Percentiles rank a stretch among this genome's conserved stretches.
These are phyloP conservation scores for Actinia equina DNA, from an alignment of 64 coral and sea anemone genomes.

Conservation along the genomic window DNA sequence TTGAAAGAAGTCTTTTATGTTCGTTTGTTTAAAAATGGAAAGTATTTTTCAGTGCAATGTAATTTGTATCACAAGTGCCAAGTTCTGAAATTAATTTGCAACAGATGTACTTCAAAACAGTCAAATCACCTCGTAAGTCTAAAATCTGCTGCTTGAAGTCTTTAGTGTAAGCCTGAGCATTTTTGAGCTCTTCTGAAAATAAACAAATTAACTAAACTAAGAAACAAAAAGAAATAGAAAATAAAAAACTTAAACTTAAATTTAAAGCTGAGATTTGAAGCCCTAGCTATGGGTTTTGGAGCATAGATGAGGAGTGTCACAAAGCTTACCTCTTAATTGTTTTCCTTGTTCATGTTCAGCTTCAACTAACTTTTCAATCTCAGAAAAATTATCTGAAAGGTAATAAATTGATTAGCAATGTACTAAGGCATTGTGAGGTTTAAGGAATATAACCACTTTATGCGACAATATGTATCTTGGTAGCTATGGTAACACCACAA, in stretches of 20 bases:
- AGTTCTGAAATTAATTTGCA: too few relatives aligned
- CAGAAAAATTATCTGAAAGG: conserved; percentile 60
- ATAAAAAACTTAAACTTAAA: not conserved
- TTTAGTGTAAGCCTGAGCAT: conserved; percentile 82
- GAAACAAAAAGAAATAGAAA: conserved; percentile 9
- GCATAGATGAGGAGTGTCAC: not conserved
- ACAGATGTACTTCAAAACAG: too few relatives aligned
- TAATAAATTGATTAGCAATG: not conserved
- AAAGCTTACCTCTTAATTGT: conserved; percentile 48
- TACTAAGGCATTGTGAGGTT: too few relatives aligned
- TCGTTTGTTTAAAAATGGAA: too few relatives aligned
- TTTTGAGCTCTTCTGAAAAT: conserved; percentile 90
- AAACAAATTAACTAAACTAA: conserved; percentile 42
- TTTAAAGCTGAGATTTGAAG: not conserved
- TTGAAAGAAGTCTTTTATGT: too few relatives aligned
- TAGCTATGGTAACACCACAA: too few relatives aligned
- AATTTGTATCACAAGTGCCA: too few relatives aligned
- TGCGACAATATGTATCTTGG: too few relatives aligned
- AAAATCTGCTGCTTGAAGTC: conserved; percentile 95
- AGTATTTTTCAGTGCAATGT: too few relatives aligned
- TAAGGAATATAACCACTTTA: not conserved
- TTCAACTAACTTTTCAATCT: conserved; percentile 68
- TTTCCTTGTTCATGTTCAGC: conserved; percentile 39
- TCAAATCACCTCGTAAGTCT: conserved; percentile 82
- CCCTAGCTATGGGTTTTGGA: not conserved